Percentiles rank a stretch among this genome's conserved stretches.
Conservation (phyloP, 2,113 vertebrate genomes). For the Syrmaticus mikado region DNA sequence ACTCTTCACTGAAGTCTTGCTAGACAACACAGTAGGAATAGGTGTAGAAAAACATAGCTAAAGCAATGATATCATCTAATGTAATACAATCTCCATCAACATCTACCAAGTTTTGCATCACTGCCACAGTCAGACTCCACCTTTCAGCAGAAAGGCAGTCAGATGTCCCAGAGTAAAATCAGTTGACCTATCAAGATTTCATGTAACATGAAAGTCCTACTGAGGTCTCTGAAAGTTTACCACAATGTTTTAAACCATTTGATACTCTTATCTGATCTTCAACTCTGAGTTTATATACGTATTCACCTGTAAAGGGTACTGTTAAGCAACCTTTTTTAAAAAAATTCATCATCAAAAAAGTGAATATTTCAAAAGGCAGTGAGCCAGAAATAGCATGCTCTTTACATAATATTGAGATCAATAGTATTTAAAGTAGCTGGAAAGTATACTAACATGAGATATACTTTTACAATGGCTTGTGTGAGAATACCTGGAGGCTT, state of each 20-base stretch:
- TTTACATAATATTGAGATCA: slow-evolving; percentile 79
- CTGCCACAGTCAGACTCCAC: background rate
- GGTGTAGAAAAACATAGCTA: background rate
- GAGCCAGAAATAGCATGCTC: slow-evolving; percentile 67
- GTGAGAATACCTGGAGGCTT: slow-evolving; percentile 77
- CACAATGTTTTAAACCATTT: background rate
- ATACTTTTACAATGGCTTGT: slow-evolving; percentile 72
- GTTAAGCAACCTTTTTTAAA: background rate
- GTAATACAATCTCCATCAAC: background rate
- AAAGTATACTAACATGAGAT: slow-evolving; percentile 63
- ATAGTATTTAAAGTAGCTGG: slow-evolving; percentile 78
- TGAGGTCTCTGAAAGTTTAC: background rate
- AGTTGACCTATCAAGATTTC: background rate
- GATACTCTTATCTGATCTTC: background rate
- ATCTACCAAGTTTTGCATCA: background rate
- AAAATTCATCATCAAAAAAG: background rate
- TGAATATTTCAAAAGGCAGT: slow-evolving; percentile 42
- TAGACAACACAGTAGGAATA: background rate
- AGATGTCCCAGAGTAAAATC: background rate
- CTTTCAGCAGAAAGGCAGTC: background rate
- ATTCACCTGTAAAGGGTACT: slow-evolving; percentile 19
- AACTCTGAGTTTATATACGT: background rate
- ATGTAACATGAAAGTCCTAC: background rate
- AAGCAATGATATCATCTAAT: background rate
- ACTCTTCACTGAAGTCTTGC: background rate